These are phyloP conservation scores for Campylorhamphus procurvoides DNA, from an alignment of 2,113 vertebrate species.

Conservation along the genomic window DNA sequence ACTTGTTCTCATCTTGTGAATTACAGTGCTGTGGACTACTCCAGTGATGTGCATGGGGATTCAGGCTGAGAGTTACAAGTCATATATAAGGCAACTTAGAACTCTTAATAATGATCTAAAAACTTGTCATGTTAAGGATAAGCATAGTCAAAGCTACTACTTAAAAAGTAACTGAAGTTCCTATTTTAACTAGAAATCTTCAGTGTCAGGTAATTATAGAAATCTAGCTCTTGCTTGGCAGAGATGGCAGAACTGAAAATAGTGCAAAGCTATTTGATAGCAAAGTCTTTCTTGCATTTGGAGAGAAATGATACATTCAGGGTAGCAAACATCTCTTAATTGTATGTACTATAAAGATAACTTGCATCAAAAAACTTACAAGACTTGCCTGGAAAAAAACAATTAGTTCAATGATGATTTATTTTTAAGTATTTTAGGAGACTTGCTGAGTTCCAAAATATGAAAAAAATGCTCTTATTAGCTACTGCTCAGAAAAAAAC, in stretches of 20 bases:
- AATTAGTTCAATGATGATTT: not conserved
- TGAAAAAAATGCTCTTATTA: not conserved
- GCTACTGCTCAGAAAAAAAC: rapidly evolving
- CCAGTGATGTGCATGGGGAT: not conserved
- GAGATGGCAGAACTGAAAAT: not conserved
- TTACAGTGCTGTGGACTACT: not conserved
- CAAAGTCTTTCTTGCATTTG: not conserved
- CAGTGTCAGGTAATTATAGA: not conserved
- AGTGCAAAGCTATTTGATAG: not conserved
- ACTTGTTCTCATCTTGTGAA: not conserved
- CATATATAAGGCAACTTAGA: not conserved
- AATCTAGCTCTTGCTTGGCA: not conserved
- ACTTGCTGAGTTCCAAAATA: not conserved
- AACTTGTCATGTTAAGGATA: not conserved
- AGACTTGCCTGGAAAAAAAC: not conserved
- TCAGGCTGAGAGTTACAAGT: not conserved
- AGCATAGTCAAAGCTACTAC: not conserved
- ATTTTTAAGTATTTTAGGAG: not conserved
- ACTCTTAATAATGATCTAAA: not conserved
- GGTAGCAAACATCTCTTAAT: not conserved
- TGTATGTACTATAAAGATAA: not conserved
- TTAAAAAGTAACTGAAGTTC: not conserved
- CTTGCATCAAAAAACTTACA: not conserved
- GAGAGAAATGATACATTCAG: not conserved
- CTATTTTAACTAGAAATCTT: not conserved